Evolutionary conservation across 2,113 vertebrate species (phyloP), one percentile per base, ranked within the genome.

Genomic region (Hippocampus barbouri): DNA sequence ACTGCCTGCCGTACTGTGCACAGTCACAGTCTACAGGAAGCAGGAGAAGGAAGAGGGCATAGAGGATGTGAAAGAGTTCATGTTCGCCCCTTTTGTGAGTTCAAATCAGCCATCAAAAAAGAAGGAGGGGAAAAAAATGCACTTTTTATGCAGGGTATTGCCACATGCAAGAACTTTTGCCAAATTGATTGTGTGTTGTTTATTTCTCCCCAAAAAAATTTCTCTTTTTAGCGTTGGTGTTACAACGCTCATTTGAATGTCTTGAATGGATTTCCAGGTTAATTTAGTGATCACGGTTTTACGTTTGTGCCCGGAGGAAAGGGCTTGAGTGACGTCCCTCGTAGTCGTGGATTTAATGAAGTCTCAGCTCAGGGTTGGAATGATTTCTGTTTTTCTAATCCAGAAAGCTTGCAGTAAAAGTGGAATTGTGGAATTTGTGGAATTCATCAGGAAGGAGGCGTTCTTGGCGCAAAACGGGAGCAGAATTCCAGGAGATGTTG

Each of bases 11-110:
- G 62, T 61, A 40, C 68, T 75, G 73, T 70, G 74, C 74, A 63
- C 64, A 20, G 72, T 80, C 74, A 63, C 64, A 20, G 72, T 80
- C 56, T 59, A 65, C 59, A 79, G 79, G 84, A 88, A 84, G 73
- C 56, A 82, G 85, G 81, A 70, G 47, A 47, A n/a, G 63, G 64
- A 34, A 74, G 68, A 82, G 53, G 59, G 40, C 68, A 76, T 9
- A 59, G 64, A 83, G 85, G 85, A 87, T 79, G 79, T 73, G 75
- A 30, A 64, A 56, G 54, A 54, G 18, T 41, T 66, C 60, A 18
- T 40, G 54, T 9, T 75, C 30, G 27, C 60, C 71, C 7, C 53
- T 57, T 71, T 62, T 76, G 25, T 63, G 40, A 66, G 66, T 61
- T 74, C 40, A 75, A 84, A 75, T 79, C 72, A 79, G 82, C 10